Conservation (phyloP, 2,113 vertebrate species). For the Macrotis lagotis region DNA sequence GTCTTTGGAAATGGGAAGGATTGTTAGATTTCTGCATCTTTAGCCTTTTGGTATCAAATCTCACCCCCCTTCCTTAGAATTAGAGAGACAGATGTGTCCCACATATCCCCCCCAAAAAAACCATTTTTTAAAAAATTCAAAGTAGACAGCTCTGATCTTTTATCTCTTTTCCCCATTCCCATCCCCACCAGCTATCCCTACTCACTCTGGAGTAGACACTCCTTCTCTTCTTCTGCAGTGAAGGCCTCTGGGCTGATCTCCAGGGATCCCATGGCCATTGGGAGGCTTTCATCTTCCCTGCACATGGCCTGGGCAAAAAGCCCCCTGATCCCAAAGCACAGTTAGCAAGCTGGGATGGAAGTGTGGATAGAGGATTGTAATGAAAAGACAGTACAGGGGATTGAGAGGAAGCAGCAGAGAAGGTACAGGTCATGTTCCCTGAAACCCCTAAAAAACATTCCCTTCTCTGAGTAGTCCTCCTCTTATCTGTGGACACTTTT, state of each 20-base stretch:
- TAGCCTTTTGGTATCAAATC: neutral
- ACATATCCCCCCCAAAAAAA: neutral
- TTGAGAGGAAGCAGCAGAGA: neutral
- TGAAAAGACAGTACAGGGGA: neutral
- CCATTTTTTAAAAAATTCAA: no score
- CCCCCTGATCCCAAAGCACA: constrained; percentile 56
- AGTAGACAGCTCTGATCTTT: no score
- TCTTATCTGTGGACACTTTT: neutral
- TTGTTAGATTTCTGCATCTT: neutral
- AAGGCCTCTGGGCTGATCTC: neutral
- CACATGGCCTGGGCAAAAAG: constrained; percentile 9
- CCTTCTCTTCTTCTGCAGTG: constrained; percentile 31
- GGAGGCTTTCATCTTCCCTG: neutral
- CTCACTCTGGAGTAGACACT: constrained; percentile 64
- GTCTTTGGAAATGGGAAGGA: neutral
- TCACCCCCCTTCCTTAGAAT: neutral
- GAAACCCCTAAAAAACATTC: neutral
- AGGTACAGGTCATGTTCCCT: neutral
- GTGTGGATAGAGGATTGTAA: neutral
- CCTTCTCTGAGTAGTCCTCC: neutral
- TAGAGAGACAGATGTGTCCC: neutral
- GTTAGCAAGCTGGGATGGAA: neutral
- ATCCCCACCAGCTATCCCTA: neutral
- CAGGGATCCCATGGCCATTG: neutral
- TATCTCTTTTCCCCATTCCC: neutral